Base-by-base conservation (phyloP, 1,140 invertebrate species). In the Anastrepha ludens region DNA sequence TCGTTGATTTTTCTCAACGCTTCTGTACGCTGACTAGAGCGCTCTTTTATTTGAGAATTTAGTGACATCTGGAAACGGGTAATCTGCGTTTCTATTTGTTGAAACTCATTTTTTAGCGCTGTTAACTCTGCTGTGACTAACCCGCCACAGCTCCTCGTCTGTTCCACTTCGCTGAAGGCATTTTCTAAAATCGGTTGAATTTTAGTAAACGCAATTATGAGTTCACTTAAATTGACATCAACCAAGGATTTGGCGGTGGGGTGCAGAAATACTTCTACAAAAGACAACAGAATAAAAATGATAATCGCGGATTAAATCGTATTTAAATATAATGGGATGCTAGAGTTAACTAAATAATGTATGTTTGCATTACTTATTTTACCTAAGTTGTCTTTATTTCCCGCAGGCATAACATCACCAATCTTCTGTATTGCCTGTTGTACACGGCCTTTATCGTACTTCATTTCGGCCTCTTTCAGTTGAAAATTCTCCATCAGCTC, bases 101-200 rank as follows among this genome's bases (percentile, higher is more conserved):
- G 64, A 15, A 92, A 78, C 39, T 92, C 90, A 0, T 85, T 74
- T 9, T 89, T 88, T 8, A 92, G 50, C 0, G 60, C 74, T 3
- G 88, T 47, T 20, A 93, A 81, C 17, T 91, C 88, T 3, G 81
- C 85, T 39, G 88, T 89, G 1, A 91, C 87, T 85, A 89, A 88
- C 8, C 89, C 89, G 65, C 89, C 90, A 13, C 88, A 90, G 13
- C 89, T 88, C 41, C 89, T 89, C 47, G 89, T 89, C 55, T 92
- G 89, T 87, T 92, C 88, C 29, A 90, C 89, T 9, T 90, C 89
- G 41, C 88, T 88, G 58, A 92, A 90, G 39, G 92, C 90, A 41
- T 92, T 90, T 9, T 90, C 89, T 50, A 92, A 88, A 6, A 89
- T 87, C 2, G 60, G 87, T 64, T 90, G 90, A 6, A 92, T 88